These are phyloP conservation scores for Drosophila serrata DNA, from an alignment of 1,140 invertebrate species.

Conservation along the genomic window DNA sequence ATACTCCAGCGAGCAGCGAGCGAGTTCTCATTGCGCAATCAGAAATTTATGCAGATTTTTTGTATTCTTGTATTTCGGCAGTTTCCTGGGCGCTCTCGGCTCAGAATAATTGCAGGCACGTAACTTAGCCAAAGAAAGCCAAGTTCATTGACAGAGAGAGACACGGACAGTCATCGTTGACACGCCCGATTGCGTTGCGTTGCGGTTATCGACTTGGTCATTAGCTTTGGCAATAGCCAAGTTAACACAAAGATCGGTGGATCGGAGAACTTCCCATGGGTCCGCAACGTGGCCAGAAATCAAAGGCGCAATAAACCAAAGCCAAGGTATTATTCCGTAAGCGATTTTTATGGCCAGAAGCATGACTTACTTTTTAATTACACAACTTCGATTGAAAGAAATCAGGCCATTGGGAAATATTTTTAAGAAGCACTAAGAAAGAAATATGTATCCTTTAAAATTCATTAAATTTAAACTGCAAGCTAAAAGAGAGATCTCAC, in stretches of 20 bases:
- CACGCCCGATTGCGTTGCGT: slow-evolving; percentile 67
- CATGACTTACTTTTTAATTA: slow-evolving; percentile 14
- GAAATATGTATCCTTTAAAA: not conserved
- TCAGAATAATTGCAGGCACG: slow-evolving; percentile 79
- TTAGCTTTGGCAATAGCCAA: slow-evolving; percentile 64
- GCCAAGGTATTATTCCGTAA: not conserved
- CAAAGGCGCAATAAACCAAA: slow-evolving; percentile 32
- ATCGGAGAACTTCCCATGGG: slow-evolving; percentile 21
- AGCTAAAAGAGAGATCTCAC: not conserved
- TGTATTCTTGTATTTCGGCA: slow-evolving; percentile 6
- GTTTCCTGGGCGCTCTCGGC: slow-evolving; percentile 12
- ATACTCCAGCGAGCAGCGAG: slow-evolving; percentile 5
- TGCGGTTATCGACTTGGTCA: slow-evolving; percentile 61
- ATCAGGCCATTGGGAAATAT: not conserved
- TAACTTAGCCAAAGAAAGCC: slow-evolving; percentile 36
- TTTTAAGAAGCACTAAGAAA: not conserved
- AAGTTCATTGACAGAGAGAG: slow-evolving; percentile 75
- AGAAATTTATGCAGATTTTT: slow-evolving; percentile 54
- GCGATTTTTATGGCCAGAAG: not conserved
- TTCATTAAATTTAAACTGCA: not conserved
- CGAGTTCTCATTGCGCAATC: slow-evolving; percentile 60
- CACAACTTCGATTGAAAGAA: not conserved
- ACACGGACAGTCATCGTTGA: slow-evolving; percentile 42
- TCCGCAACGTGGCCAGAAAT: slow-evolving; percentile 27
- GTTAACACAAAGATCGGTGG: slow-evolving; percentile 14